Base-by-base conservation (phyloP, 2,888 invertebrate genomes). In the Parascotia fuliginaria region DNA sequence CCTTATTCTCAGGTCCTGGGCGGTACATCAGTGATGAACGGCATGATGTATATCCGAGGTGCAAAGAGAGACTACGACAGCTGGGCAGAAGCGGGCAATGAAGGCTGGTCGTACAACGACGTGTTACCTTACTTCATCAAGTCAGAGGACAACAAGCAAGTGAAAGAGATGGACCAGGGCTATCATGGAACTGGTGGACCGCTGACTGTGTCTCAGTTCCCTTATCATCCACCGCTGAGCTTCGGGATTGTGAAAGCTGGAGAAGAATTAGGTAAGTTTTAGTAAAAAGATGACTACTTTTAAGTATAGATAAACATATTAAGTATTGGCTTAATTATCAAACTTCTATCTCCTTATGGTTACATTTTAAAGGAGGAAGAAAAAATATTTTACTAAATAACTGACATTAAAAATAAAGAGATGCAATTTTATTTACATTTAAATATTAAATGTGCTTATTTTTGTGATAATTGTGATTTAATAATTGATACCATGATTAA, bases 1-100 rank as follows among this genome's bases (percentile, higher is more conserved):
- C 3, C 5, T 7, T 29, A 13, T 33, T 15, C 37, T 55, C 9
- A 96, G 96, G 97, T 97, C 0, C 86, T 98, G 7, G 98, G 98
- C 4, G 98, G 98, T 0, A 98, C 97, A 0, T 98, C 98, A 11
- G 97, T 97, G 0, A 94, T 98, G 92, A 98, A 98, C 84, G 98
- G 98, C 14, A 98, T 98, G 98, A 98, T 97, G 95, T 98, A 98
- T 85, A 96, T 98, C 62, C 93, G 98, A 16, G 98, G 98, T 0
- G 95, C 97, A 48, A 94, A 95, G 15, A 94, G 94, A 54, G 98
- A 98, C 86, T 98, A 95, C 85, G 97, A 98, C 78, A 93, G 94
- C 54, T 98, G 98, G 98, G 96, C 96, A 0, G 94, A 94, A 0
- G 93, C 95, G 52, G 98, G 98, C 6, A 97, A 97, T 82, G 94